phyloP scores from a whole-genome alignment of 2,888 invertebrate genomes.

The Macroteleia sp. region DNA sequence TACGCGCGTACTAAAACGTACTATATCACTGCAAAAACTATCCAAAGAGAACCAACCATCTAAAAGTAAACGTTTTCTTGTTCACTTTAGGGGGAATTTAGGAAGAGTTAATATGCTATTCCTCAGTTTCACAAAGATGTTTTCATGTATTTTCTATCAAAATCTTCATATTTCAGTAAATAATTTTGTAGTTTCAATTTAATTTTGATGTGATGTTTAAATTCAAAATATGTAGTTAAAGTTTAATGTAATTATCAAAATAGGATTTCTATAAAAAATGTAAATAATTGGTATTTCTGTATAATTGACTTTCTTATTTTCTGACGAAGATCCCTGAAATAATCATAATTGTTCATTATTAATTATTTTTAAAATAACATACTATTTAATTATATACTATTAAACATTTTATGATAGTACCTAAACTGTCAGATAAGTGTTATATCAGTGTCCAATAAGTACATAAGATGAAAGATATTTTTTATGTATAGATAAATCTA shows the following conservation, averaged over 20 bases:
- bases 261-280: no score
- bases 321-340: no score
- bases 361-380: no score
- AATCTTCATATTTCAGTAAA: not conserved
- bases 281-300: no score
- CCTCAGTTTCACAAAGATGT: not conserved
- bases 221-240: not conserved
- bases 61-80: not conserved
- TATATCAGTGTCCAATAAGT: no score
- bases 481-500: constrained; percentile 1
- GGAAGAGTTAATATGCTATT: not conserved
- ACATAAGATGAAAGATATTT: no score
- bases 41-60: not conserved
- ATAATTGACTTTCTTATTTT: no score
- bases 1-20: not conserved
- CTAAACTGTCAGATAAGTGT: no score
- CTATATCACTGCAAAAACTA: constrained; percentile 4
- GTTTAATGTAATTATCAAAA: no score
- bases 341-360: no score
- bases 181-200: not conserved
- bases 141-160: not conserved
- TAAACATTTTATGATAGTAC: no score
- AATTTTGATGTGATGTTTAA: not conserved
- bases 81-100: not conserved
- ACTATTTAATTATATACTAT: no score